Percentiles rank a stretch among this genome's conserved stretches.
Conservation (phyloP, 2,113 vertebrate genomes). For the Collichthys lucidus region DNA sequence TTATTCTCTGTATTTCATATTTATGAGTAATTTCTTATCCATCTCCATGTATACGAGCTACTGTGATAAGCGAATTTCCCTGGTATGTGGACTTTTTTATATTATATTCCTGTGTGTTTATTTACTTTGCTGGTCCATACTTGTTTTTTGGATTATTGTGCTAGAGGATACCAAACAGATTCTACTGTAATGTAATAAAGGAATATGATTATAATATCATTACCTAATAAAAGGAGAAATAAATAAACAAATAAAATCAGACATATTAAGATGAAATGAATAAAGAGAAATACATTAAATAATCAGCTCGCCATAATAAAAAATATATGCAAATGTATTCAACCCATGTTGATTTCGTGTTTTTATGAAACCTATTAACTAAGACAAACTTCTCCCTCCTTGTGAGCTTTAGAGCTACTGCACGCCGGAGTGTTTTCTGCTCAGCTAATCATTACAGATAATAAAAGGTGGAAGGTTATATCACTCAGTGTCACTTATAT, state of each 20-base stretch:
- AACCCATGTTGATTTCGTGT: not conserved
- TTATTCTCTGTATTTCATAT: too few relatives aligned
- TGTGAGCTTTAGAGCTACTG: not conserved
- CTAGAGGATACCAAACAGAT: too few relatives aligned
- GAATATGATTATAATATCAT: too few relatives aligned
- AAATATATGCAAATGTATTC: not conserved
- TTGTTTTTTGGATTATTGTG: too few relatives aligned
- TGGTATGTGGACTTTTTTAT: too few relatives aligned
- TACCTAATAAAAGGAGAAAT: too few relatives aligned
- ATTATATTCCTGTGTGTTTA: too few relatives aligned
- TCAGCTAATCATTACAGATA: constrained; percentile 83
- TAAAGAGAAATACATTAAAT: not conserved
- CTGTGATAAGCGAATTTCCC: too few relatives aligned
- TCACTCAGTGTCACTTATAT: constrained; percentile 48
- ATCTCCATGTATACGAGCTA: too few relatives aligned
- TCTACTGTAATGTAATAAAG: too few relatives aligned
- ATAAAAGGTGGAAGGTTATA: constrained; percentile 72
- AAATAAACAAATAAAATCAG: not conserved
- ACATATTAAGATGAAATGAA: not conserved
- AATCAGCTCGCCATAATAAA: not conserved
- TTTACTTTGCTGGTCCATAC: too few relatives aligned
- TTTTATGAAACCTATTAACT: constrained; percentile 12
- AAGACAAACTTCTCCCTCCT: not conserved
- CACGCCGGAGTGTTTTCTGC: constrained; percentile 22
- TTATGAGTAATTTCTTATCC: too few relatives aligned